These are phyloP conservation scores for Habropoda laboriosa DNA, from an alignment of 1,140 invertebrate species.

Conservation along the genomic window DNA sequence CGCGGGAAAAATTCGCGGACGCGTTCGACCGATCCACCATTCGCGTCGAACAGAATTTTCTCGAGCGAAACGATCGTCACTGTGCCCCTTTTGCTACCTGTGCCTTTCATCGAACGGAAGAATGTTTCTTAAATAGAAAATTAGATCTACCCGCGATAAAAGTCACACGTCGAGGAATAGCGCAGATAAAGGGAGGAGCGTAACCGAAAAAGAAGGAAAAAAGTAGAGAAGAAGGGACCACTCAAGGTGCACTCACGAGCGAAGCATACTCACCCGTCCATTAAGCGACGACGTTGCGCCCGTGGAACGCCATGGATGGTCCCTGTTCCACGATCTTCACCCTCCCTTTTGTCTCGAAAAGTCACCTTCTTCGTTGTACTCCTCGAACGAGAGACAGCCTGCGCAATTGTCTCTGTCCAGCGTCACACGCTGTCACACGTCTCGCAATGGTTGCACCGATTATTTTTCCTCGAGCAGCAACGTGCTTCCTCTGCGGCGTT, in stretches of 20 bases:
- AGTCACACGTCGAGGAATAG: background rate
- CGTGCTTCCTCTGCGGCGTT: conserved; percentile 55
- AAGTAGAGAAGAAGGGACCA: too few species aligned
- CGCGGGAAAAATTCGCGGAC: conserved; percentile 9
- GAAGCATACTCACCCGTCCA: conserved; percentile 62
- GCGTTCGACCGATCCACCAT: background rate
- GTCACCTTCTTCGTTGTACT: background rate
- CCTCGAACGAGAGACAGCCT: background rate
- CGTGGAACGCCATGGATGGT: conserved; percentile 28
- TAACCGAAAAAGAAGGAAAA: conserved; percentile 10
- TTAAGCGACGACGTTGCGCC: conserved; percentile 46
- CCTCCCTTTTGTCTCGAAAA: background rate
- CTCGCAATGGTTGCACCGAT: background rate
- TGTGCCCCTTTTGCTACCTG: too few species aligned
- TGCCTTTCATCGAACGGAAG: background rate
- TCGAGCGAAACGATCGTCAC: too few species aligned
- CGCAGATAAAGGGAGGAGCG: background rate
- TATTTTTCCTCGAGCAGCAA: conserved; percentile 42
- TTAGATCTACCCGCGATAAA: background rate
- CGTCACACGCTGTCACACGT: background rate
- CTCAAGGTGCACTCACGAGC: conserved; percentile 16
- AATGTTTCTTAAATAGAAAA: background rate
- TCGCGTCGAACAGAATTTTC: too few species aligned
- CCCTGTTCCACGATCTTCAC: background rate
- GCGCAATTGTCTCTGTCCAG: background rate